These are phyloP conservation scores for Channallabes apus DNA, from an alignment of 2,797 vertebrate genomes.

Conservation along the genomic window DNA sequence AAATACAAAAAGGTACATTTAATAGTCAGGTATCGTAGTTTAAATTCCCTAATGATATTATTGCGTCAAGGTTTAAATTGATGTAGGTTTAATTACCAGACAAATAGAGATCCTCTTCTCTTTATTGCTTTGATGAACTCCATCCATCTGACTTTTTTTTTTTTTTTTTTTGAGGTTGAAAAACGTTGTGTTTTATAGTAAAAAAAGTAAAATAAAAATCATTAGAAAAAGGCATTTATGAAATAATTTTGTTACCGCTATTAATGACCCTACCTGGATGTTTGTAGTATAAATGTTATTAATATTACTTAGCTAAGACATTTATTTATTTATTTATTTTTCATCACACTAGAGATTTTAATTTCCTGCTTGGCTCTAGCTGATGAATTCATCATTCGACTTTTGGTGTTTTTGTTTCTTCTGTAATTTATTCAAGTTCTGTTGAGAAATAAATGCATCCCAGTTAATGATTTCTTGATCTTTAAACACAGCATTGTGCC, in stretches of 20 bases:
- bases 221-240: neutral
- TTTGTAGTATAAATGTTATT: neutral
- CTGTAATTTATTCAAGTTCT: neutral
- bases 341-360: neutral
- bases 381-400: neutral
- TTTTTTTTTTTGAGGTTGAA: neutral
- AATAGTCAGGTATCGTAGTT: no score
- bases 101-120: neutral
- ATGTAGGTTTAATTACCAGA: neutral
- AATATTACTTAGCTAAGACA: neutral
- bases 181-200: neutral
- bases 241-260: neutral
- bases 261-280: neutral
- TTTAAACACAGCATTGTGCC: neutral
- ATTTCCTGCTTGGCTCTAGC: neutral
- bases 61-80: no score
- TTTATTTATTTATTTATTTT: neutral
- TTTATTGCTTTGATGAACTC: neutral
- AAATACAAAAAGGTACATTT: no score
- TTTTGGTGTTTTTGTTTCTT: neutral
- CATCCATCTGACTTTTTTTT: no score
- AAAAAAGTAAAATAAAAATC: neutral
- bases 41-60: no score
- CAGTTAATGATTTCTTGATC: neutral
- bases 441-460: neutral